A percentile compares a stretch with the other conserved stretches of the same genome.
These are phyloP conservation scores for Sula dactylatra DNA, from an alignment of 2,113 vertebrate genomes.

Conservation along the genomic window DNA sequence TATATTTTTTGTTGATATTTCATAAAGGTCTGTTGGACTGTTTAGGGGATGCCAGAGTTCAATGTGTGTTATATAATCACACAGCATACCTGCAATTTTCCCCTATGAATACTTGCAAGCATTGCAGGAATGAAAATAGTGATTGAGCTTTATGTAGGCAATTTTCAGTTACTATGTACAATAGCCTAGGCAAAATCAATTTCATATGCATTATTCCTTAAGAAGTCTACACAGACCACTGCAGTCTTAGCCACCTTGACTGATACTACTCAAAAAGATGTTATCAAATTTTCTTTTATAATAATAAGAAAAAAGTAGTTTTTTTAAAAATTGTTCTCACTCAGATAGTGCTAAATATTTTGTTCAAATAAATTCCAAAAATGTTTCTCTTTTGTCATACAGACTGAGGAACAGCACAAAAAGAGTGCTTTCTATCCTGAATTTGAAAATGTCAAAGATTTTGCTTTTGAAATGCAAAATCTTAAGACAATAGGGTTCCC, in stretches of 20 bases:
- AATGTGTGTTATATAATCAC: background rate
- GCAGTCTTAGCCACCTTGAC: background rate
- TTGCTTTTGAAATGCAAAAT: background rate
- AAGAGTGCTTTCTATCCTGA: background rate
- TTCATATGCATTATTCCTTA: background rate
- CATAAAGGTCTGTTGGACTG: background rate
- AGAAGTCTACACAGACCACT: background rate
- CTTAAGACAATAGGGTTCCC: background rate
- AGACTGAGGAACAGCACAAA: background rate
- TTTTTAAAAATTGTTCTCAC: background rate
- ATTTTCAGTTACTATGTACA: background rate
- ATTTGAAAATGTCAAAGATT: no score
- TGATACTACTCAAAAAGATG: background rate
- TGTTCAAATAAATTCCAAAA: background rate
- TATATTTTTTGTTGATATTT: background rate
- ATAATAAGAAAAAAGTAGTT: background rate
- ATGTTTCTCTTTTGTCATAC: background rate
- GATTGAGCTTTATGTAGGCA: background rate
- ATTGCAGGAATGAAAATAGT: background rate
- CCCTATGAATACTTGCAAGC: background rate
- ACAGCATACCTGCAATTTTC: background rate
- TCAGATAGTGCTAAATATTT: background rate
- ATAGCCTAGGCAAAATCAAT: background rate
- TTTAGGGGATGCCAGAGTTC: background rate
- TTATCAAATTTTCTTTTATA: background rate